Evolutionary conservation across 2,113 vertebrate genomes (phyloP), one percentile per base, ranked within the genome.

Genomic region (Pleuronectes platessa): DNA sequence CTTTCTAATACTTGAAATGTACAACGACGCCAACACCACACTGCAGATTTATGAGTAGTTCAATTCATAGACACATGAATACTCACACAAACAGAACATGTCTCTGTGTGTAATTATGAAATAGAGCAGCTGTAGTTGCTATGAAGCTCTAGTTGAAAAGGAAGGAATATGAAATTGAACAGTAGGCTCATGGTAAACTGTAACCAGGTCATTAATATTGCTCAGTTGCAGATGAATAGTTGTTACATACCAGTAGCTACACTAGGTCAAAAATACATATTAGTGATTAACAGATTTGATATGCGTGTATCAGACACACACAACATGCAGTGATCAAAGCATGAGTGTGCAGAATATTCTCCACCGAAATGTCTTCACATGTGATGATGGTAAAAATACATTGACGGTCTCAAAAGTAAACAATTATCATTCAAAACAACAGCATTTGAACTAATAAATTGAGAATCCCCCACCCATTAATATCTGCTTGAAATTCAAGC

Each of bases 321-420:
- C 60, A 67, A 45, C 82, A 86, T 82, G 76, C 47, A 78, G 51
- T 26, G 35, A 84, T 79, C 20, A 70, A 58, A 78, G 5, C n/a
- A 69, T 47, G 10, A 20, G 7, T 60, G 74, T 59, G 64, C 47
- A 78, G 26, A 68, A 73, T 11, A n/a, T 54, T 9, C 20, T 76
- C 15, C 5, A 74, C 2, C 31, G 31, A 31, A 31, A 31, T 31
- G 24, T 54, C 21, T 55, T 64, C 18, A 71, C 47, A 71, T 62
- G 37, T 0, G 51, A 42, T 60, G 15, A 67, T 11, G 59, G 20
- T 51, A 35, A 74, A 12, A 65, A 61, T 1, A 51, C 18, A 51
- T 17, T 18, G 47, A 49, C 24, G 42, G 55, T 69, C 55, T 37
- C 6, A 54, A 62, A 65, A 76, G 59, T 72, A 20, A 47, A 35